phyloP scores from a whole-genome alignment of 2,888 invertebrate genomes.

The Hyposoter dolosus region DNA sequence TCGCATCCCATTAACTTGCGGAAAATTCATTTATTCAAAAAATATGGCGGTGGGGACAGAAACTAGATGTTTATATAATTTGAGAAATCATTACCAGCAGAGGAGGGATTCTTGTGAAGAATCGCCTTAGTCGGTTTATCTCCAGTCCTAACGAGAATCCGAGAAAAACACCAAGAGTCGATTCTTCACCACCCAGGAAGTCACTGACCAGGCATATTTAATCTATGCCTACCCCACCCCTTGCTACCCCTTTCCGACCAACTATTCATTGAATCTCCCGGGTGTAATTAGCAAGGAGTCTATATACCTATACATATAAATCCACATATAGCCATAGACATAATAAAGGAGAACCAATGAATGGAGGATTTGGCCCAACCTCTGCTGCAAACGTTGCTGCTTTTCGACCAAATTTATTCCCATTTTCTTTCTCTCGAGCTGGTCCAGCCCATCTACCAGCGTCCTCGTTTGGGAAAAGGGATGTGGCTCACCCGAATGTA shows the following conservation, averaged over 20 bases:
- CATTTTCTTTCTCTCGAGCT: slow-evolving; percentile 57
- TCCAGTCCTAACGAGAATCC: background rate
- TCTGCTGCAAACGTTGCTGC: slow-evolving; percentile 48
- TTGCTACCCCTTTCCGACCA: background rate
- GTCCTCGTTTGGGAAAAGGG: slow-evolving; percentile 55
- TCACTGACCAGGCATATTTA: slow-evolving; percentile 56
- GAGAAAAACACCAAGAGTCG: slow-evolving; percentile 38
- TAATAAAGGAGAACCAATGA: slow-evolving; percentile 49
- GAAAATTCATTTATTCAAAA: background rate
- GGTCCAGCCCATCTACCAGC: slow-evolving; percentile 17
- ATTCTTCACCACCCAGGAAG: slow-evolving; percentile 29
- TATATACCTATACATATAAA: slow-evolving; percentile 18
- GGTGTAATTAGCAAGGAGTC: slow-evolving; percentile 58
- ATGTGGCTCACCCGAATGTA: slow-evolving; percentile 11
- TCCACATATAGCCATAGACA: slow-evolving; percentile 25
- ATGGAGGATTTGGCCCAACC: slow-evolving; percentile 49
- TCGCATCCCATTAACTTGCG: background rate
- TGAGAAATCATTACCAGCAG: background rate
- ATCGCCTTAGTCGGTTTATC: background rate
- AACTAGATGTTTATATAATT: background rate
- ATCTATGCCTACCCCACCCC: slow-evolving; percentile 22
- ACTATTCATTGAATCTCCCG: slow-evolving; percentile 48
- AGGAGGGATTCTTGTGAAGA: slow-evolving; percentile 10
- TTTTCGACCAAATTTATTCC: slow-evolving; percentile 59
- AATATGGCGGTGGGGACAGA: background rate